These are phyloP conservation scores for Borostomias antarcticus DNA, from an alignment of 2,797 vertebrate genomes.

Conservation along the genomic window DNA sequence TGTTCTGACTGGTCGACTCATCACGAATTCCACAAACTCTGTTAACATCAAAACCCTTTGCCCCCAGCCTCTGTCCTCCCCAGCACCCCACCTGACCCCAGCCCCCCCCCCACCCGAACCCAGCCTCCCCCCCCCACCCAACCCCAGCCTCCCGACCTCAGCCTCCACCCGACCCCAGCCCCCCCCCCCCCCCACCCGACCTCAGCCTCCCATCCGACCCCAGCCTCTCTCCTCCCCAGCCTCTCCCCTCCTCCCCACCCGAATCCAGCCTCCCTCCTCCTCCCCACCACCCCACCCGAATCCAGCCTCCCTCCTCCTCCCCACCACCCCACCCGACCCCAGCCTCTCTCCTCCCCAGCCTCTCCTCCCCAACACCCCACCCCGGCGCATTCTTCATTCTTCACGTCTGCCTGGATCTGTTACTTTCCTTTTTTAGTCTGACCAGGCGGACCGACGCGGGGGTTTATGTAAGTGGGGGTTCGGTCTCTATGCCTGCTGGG, in stretches of 20 bases:
- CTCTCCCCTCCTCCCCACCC: not conserved
- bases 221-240: not conserved
- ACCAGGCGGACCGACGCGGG: slow-evolving; percentile 55
- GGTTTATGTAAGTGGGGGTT: slow-evolving; percentile 51
- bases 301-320: not conserved
- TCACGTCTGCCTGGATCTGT: slow-evolving; percentile 44
- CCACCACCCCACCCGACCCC: not conserved
- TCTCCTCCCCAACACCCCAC: not conserved
- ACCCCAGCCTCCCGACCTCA: no score
- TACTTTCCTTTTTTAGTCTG: slow-evolving; percentile 68
- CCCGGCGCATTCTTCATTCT: slow-evolving; percentile 36
- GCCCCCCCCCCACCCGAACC: no score
- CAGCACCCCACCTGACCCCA: not conserved
- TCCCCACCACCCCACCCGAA: not conserved
- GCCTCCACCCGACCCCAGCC: no score
- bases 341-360: not conserved
- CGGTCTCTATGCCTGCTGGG: slow-evolving; percentile 66
- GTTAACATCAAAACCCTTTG: slow-evolving; percentile 44
- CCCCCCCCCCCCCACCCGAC: no score
- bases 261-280: not conserved
- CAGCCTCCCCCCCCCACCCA: no score
- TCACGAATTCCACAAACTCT: slow-evolving; percentile 58
- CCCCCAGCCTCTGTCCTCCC: slow-evolving; percentile 17
- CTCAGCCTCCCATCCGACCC: not conserved
- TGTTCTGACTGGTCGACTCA: slow-evolving; percentile 28